phyloP scores from a whole-genome alignment of 2,888 invertebrate genomes.

The Rhogogaster chlorosoma region DNA sequence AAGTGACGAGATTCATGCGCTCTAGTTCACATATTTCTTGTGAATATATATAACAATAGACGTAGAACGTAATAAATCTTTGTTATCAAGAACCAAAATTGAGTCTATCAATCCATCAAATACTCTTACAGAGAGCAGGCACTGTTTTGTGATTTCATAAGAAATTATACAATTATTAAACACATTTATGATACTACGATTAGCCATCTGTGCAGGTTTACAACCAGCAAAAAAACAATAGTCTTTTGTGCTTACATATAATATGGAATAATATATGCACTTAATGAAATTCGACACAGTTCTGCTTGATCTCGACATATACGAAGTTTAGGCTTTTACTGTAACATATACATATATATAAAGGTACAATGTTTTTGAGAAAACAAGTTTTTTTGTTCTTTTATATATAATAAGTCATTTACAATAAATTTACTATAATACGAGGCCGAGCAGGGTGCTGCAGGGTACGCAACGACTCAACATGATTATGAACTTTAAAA shows the following conservation, averaged over 20 bases:
- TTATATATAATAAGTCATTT: conserved; percentile 71
- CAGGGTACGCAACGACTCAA: conserved; percentile 50
- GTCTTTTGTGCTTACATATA: neutral
- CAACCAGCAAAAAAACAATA: neutral
- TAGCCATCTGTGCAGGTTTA: neutral
- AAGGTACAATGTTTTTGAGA: conserved; percentile 71
- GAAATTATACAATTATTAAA: neutral
- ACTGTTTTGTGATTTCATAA: neutral
- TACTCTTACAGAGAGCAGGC: conserved; percentile 5
- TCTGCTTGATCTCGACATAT: conserved; percentile 5
- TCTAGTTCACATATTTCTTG: neutral
- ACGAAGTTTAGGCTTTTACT: conserved; percentile 48
- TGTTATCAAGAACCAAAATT: neutral
- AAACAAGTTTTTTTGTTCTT: conserved; percentile 62
- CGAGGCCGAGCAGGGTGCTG: conserved; percentile 61
- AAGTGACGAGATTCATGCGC: neutral
- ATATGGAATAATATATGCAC: neutral
- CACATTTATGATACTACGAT: neutral
- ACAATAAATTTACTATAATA: conserved; percentile 72
- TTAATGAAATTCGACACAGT: neutral
- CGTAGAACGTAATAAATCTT: neutral
- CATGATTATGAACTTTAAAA: conserved; percentile 19
- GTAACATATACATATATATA: conserved; percentile 65
- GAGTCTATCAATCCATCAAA: neutral
- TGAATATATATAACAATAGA: neutral